Evolutionary conservation across 2,113 vertebrate species (phyloP).

Genomic region (Lepus timidus): DNA sequence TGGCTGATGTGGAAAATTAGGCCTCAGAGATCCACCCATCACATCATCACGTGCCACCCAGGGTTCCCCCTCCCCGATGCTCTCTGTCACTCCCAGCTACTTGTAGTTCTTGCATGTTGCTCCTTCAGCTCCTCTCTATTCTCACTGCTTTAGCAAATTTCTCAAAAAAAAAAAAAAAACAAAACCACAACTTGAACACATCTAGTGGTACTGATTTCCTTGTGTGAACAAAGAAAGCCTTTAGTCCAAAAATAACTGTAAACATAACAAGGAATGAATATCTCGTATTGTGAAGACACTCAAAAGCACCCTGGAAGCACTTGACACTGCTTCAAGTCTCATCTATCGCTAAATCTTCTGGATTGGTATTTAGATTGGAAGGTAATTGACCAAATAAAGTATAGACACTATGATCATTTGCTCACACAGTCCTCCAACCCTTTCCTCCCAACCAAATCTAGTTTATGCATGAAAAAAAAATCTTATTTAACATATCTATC

Average conservation of each 20-base stretch:
- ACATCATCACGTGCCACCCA: neutral
- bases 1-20: neutral
- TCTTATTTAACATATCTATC: neutral
- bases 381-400: neutral
- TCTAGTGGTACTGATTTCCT: neutral
- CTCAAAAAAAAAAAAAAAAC: neutral
- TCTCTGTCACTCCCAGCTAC: conserved; percentile 2
- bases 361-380: neutral
- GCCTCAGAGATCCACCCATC: neutral
- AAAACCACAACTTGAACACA: neutral
- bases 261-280: neutral
- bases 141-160: conserved; percentile 18
- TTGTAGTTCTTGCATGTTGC: conserved; percentile 2
- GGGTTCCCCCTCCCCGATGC: neutral
- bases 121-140: neutral
- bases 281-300: neutral
- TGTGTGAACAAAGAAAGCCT: neutral
- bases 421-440: neutral
- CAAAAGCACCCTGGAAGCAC: neutral
- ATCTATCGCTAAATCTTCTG: conserved; percentile 6
- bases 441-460: neutral
- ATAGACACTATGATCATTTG: neutral
- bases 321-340: neutral
- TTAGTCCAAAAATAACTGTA: neutral
- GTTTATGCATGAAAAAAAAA: neutral